Evolutionary conservation across 2,113 vertebrate genomes (phyloP), one percentile per base, ranked within the genome.

Genomic region (Xiphophorus couchianus): DNA sequence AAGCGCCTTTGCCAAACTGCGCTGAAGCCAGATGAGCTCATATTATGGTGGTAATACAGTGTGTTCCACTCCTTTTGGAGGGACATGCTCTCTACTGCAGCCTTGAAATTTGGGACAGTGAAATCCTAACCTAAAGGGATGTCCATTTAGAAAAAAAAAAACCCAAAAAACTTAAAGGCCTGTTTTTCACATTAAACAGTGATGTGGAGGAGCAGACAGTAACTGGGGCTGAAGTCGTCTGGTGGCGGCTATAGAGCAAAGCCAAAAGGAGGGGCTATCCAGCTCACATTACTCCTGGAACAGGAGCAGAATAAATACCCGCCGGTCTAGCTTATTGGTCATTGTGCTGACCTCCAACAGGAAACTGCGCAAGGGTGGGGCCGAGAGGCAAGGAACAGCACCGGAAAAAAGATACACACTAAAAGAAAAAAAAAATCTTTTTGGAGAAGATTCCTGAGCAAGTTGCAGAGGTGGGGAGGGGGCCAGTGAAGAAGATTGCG

Each of bases 301-400:
- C 86, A 67, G 85, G 80, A 90, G 88, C 82, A 87, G 87, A 89
- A 84, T 83, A 91, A 93, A 90, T 90, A 90, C 88, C 84, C 82
- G 77, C 71, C 73, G 22, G 78, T 37, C 86, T 73, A 68, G 51
- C 51, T 85, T 48, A 90, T 90, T 93, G 93, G 92, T 86, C 91
- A 93, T 84, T 85, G 88, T 84, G 83, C 83, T 89, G 89, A 92
- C 86, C 93, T 92, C 69, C 85, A 71, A 93, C 90, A 93, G 94
- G 92, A 94, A 94, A 91, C 86, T 62, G 80, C 84, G 83, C 72
- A 82, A 83, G 91, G 93, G 92, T 91, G 93, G 92, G 84, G 89
- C 85, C 22, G 64, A 89, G 89, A 71, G 74, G 82, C 82, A 84
- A 91, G 88, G 86, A 92, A 87, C 83, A 60, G 85, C 90, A 84